Evolutionary conservation across 2,888 invertebrate species (phyloP).

Genomic region (Halictus quadricinctus): DNA sequence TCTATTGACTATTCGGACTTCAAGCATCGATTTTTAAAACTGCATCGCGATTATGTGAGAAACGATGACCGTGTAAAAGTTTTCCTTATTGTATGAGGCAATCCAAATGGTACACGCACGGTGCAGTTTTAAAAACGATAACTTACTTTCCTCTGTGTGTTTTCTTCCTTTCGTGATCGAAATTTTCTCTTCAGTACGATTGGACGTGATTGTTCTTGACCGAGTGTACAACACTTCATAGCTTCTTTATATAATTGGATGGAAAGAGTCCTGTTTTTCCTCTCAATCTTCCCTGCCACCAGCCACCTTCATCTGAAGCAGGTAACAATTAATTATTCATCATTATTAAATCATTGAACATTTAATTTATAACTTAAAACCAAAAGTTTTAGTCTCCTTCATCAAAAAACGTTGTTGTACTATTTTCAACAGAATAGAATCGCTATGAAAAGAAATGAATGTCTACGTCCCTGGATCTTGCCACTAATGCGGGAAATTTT

Average conservation of each 20-base stretch:
- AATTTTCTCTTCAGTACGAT: background rate
- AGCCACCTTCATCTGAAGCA: constrained; percentile 86
- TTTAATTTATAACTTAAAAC: background rate
- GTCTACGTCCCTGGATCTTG: too few species aligned
- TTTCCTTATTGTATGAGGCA: background rate
- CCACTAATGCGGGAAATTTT: too few species aligned
- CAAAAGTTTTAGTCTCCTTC: background rate
- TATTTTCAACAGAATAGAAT: too few species aligned
- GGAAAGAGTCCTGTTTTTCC: constrained; percentile 86
- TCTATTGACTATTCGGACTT: constrained; percentile 1
- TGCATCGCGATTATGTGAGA: background rate
- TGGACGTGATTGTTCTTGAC: background rate
- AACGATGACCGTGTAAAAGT: background rate
- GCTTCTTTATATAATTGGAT: constrained; percentile 85
- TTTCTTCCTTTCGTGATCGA: background rate
- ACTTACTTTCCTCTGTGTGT: background rate
- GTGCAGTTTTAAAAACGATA: constrained; percentile 10
- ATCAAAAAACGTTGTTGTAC: too few species aligned
- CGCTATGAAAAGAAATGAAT: too few species aligned
- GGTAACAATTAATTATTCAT: background rate
- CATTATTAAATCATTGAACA: background rate
- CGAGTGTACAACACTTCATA: constrained; percentile 64
- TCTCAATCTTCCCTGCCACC: constrained; percentile 86
- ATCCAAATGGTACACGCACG: background rate
- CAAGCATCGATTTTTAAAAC: constrained; percentile 1